Evolutionary conservation across 2,888 invertebrate genomes (phyloP).

Genomic region (Serripes groenlandicus): DNA sequence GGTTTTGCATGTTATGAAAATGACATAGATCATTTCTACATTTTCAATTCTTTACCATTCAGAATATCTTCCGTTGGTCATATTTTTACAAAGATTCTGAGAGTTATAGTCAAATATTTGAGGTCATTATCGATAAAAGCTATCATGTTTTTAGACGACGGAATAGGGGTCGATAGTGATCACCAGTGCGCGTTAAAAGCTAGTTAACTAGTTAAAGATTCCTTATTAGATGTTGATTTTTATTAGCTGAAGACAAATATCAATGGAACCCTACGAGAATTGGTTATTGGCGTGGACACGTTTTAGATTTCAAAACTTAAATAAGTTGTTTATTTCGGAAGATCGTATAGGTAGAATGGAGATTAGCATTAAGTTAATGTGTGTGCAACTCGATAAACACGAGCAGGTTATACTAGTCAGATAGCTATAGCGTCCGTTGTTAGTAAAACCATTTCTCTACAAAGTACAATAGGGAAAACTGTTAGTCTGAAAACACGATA

Average conservation of each 20-base stretch:
- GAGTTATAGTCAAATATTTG: background rate
- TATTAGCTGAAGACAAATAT: constrained; percentile 8
- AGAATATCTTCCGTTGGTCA: constrained; percentile 3
- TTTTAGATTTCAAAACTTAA: background rate
- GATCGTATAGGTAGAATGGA: background rate
- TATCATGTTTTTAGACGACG: constrained; percentile 4
- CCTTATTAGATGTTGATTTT: background rate
- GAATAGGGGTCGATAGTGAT: background rate
- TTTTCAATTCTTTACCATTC: constrained; percentile 33
- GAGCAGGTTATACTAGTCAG: background rate
- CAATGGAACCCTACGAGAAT: background rate
- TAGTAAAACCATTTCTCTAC: constrained; percentile 3
- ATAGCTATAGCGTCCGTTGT: background rate
- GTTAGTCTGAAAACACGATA: background rate
- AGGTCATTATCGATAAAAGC: background rate
- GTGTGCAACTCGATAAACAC: background rate
- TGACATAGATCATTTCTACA: background rate
- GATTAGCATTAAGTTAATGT: background rate
- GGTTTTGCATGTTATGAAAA: constrained; percentile 24
- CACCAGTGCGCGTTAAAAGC: background rate
- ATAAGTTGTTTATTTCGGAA: constrained; percentile 4
- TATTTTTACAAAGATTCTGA: background rate
- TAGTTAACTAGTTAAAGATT: background rate
- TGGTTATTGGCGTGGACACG: background rate
- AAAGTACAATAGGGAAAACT: background rate